A percentile compares a stretch with the other conserved stretches of the same genome.
These are phyloP conservation scores for Phania funesta DNA, from an alignment of 2,888 invertebrate genomes.

Conservation along the genomic window DNA sequence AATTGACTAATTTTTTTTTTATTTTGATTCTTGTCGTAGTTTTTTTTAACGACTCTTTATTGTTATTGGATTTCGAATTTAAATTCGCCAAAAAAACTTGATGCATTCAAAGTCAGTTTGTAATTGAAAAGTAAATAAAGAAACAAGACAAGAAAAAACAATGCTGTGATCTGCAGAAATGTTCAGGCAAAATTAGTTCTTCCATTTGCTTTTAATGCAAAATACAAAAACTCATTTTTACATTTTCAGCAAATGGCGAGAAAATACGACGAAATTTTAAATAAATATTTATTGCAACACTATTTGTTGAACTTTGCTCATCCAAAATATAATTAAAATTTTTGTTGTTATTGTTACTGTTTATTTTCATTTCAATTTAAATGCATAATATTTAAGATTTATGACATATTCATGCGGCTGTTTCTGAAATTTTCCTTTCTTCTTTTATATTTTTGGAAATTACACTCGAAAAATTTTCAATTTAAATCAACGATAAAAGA, in stretches of 20 bases:
- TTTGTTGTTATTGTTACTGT: slow-evolving; percentile 1
- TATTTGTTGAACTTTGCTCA: slow-evolving; percentile 54
- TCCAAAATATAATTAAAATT: slow-evolving; percentile 42
- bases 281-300: slow-evolving; percentile 43
- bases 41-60: too few relatives aligned
- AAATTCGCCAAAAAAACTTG: too few relatives aligned
- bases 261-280: slow-evolving; percentile 6
- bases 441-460: slow-evolving; percentile 8
- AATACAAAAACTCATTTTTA: slow-evolving; percentile 43
- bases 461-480: background rate
- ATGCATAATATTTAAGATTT: slow-evolving; percentile 37
- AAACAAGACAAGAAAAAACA: background rate
- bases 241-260: slow-evolving; percentile 14
- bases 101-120: slow-evolving; percentile 6
- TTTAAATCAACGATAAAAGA: too few relatives aligned
- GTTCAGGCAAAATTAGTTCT: background rate
- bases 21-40: too few relatives aligned
- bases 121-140: slow-evolving; percentile 1
- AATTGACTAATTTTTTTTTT: too few relatives aligned
- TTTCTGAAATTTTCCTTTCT: background rate
- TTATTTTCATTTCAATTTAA: slow-evolving; percentile 39
- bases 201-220: slow-evolving; percentile 24
- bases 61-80: too few relatives aligned
- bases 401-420: slow-evolving; percentile 6
- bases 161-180: background rate